These are phyloP conservation scores for Eilema griseolum DNA, from an alignment of 2,888 invertebrate genomes.

Conservation along the genomic window DNA sequence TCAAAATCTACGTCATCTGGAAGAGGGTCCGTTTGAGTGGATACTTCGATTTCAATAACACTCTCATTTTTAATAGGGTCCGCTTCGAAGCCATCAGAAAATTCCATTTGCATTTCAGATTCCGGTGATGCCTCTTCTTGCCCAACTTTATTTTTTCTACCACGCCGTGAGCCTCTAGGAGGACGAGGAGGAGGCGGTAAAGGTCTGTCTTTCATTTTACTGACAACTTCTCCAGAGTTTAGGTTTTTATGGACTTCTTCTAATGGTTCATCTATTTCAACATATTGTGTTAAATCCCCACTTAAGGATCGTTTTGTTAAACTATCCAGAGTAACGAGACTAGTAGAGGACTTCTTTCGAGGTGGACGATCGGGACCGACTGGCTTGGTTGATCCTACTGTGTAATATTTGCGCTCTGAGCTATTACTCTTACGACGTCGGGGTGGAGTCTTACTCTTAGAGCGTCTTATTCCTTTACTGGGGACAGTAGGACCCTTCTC, in stretches of 20 bases:
- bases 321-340: constrained; percentile 84
- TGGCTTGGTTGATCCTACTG: constrained; percentile 83
- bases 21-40: constrained; percentile 94
- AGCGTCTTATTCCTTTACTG: constrained; percentile 85
- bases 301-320: constrained; percentile 76
- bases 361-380: constrained; percentile 88
- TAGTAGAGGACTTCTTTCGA: constrained; percentile 87
- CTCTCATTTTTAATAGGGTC: constrained; percentile 65
- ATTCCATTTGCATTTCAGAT: constrained; percentile 48
- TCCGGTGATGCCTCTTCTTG: constrained; percentile 50
- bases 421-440: constrained; percentile 81
- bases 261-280: constrained; percentile 87
- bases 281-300: constrained; percentile 86
- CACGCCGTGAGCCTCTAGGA: constrained; percentile 88
- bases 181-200: constrained; percentile 95
- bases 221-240: constrained; percentile 91
- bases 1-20: constrained; percentile 92
- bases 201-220: constrained; percentile 94
- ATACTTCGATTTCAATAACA: constrained; percentile 90
- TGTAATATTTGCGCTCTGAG: constrained; percentile 89
- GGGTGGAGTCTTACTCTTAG: constrained; percentile 85
- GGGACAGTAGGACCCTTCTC: constrained; percentile 91
- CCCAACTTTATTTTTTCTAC: constrained; percentile 66
- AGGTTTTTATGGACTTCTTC: constrained; percentile 88
- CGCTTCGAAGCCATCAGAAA: constrained; percentile 47